A percentile compares a stretch with the other conserved stretches of the same genome.
phyloP scores from a whole-genome alignment of 2,888 invertebrate species.

The Glyphotaelius pellucidus region DNA sequence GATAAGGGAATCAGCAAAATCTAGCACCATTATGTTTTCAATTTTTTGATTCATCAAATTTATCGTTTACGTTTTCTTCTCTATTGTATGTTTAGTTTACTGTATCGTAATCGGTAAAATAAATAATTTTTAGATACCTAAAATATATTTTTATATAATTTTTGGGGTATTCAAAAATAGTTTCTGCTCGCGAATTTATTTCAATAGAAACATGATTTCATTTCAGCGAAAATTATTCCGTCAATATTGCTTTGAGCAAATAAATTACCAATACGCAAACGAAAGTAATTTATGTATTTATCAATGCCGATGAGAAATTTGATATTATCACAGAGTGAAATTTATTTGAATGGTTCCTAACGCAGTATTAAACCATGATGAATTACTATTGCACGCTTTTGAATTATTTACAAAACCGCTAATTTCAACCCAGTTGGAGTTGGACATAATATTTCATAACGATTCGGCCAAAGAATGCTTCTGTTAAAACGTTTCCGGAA shows the following conservation, averaged over 20 bases:
- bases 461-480: not conserved
- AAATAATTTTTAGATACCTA: too few relatives aligned
- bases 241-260: not conserved
- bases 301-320: not conserved
- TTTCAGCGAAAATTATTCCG: not conserved
- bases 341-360: not conserved
- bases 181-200: not conserved
- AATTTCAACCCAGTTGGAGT: not conserved
- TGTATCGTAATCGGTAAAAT: too few relatives aligned
- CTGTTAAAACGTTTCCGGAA: constrained; percentile 13
- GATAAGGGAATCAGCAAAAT: too few relatives aligned
- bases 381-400: not conserved
- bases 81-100: too few relatives aligned
- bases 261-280: not conserved
- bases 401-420: not conserved
- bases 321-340: not conserved
- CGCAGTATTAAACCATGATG: not conserved
- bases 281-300: not conserved
- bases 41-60: too few relatives aligned
- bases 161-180: not conserved
- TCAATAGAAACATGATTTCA: not conserved
- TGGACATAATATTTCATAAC: not conserved
- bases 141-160: too few relatives aligned
- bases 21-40: too few relatives aligned
- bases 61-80: too few relatives aligned